Evolutionary conservation across 2,888 invertebrate species (phyloP).

Genomic region (Chloroclysta siterata): DNA sequence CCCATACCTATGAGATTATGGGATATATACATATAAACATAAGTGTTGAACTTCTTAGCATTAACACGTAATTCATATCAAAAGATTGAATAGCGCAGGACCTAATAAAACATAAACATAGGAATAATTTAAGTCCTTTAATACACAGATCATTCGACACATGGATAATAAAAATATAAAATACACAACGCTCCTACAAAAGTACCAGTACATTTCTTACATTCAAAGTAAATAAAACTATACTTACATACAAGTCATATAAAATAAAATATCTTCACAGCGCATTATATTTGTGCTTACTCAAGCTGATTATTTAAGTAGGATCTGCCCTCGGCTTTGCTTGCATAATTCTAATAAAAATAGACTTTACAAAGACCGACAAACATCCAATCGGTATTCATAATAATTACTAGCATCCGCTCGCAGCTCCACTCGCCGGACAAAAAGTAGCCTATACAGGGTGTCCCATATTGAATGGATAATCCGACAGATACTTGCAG

Average conservation of each 20-base stretch:
- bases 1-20: too few relatives aligned
- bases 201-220: constrained; percentile 40
- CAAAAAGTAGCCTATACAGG: too few relatives aligned
- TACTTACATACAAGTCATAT: constrained; percentile 4
- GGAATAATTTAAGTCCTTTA: constrained; percentile 47
- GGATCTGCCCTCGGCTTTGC: neutral
- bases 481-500: too few relatives aligned
- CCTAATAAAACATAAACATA: neutral
- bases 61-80: too few relatives aligned
- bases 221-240: constrained; percentile 20
- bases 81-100: too few relatives aligned
- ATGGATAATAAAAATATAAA: constrained; percentile 36
- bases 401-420: too few relatives aligned
- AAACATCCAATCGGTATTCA: too few relatives aligned
- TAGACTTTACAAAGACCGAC: too few relatives aligned
- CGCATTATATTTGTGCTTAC: constrained; percentile 32
- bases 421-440: too few relatives aligned
- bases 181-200: constrained; percentile 41
- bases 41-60: too few relatives aligned
- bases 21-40: too few relatives aligned
- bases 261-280: constrained; percentile 29
- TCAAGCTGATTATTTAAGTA: constrained; percentile 14
- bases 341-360: neutral
- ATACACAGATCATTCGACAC: constrained; percentile 48
- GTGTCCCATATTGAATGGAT: too few relatives aligned